Conservation (phyloP, 2,888 invertebrate genomes). For the Phengaris arion region DNA sequence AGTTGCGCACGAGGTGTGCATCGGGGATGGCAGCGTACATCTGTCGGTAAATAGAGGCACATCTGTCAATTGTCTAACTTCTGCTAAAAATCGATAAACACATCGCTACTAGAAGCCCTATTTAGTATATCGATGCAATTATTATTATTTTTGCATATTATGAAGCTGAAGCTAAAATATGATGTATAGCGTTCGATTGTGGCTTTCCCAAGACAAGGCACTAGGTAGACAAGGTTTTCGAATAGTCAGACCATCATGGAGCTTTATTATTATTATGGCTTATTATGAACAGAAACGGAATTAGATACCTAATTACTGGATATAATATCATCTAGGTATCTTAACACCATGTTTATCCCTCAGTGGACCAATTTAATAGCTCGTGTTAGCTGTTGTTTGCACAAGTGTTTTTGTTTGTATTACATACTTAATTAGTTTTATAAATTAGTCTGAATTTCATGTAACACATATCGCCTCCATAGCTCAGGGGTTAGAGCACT, state of each 20-base stretch:
- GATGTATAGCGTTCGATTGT: too few species aligned
- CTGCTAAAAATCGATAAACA: background rate
- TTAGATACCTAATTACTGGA: too few species aligned
- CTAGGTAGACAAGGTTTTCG: too few species aligned
- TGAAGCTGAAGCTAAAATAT: too few species aligned
- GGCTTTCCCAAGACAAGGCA: too few species aligned
- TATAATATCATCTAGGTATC: too few species aligned
- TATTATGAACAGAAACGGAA: too few species aligned
- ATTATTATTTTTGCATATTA: too few species aligned
- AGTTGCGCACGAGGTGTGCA: slow-evolving; percentile 8
- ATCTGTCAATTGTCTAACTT: slow-evolving; percentile 7
- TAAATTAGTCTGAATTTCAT: background rate
- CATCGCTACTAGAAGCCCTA: background rate
- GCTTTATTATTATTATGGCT: too few species aligned
- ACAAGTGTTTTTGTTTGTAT: background rate
- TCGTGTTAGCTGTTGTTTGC: background rate
- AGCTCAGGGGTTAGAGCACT: slow-evolving; percentile 81
- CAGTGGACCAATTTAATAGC: background rate
- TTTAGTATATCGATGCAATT: too few species aligned
- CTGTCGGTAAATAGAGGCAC: slow-evolving; percentile 8
- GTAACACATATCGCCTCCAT: slow-evolving; percentile 62
- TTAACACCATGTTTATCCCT: background rate
- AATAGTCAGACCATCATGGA: too few species aligned
- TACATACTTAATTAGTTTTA: background rate
- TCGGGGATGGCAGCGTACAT: slow-evolving; percentile 9